Percentiles rank a stretch among this genome's conserved stretches.
Conservation (phyloP, 2,797 vertebrate species). For the Nothura maculosa region DNA sequence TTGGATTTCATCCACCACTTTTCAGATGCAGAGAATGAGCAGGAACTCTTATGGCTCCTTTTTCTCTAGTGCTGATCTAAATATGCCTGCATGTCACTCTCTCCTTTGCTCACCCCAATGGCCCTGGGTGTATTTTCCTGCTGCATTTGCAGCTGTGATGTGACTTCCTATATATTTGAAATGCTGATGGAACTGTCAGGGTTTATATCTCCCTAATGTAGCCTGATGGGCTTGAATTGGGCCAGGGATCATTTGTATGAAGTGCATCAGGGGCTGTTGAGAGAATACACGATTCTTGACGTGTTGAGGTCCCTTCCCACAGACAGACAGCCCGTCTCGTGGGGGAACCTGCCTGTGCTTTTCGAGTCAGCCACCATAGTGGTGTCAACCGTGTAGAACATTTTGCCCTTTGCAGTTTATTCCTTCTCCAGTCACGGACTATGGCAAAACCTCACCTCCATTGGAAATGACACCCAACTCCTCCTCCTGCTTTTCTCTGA, state of each 20-base stretch:
- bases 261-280: neutral
- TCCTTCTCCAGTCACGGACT: neutral
- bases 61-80: neutral
- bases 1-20: neutral
- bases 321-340: neutral
- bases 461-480: neutral
- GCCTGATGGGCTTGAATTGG: neutral
- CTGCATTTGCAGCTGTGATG: neutral
- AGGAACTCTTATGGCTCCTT: neutral
- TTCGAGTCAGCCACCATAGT: neutral
- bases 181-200: neutral
- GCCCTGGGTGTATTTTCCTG: neutral
- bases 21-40: neutral
- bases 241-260: neutral
- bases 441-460: neutral
- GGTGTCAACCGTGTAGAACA: neutral
- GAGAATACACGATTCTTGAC: neutral
- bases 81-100: neutral
- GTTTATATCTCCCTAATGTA: neutral
- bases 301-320: neutral
- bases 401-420: neutral
- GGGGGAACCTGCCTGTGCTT: neutral
- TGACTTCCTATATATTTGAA: neutral
- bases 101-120: neutral
- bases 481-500: neutral